phyloP scores from a whole-genome alignment of 2,888 invertebrate genomes.

The Epiblema foenella region DNA sequence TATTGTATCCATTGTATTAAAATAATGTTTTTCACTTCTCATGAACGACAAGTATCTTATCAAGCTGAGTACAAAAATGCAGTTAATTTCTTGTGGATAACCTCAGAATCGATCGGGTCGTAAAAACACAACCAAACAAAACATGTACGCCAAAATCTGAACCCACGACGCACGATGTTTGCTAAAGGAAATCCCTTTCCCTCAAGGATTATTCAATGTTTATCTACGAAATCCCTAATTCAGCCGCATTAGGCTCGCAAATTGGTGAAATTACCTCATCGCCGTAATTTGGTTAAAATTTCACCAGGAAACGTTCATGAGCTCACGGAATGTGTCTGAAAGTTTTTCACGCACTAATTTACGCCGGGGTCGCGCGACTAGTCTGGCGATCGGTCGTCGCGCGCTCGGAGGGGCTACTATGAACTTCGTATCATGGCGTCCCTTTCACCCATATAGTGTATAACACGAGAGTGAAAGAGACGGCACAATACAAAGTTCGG shows the following conservation, averaged over 20 bases:
- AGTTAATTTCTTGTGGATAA: not conserved
- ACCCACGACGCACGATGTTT: slow-evolving; percentile 34
- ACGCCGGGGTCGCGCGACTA: slow-evolving; percentile 41
- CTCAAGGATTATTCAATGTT: slow-evolving; percentile 44
- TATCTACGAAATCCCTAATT: slow-evolving; percentile 42
- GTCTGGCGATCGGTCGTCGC: slow-evolving; percentile 47
- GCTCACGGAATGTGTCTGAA: slow-evolving; percentile 56
- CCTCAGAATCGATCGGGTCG: not conserved
- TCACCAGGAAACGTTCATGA: slow-evolving; percentile 54
- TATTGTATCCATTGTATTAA: too few species aligned
- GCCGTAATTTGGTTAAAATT: slow-evolving; percentile 53
- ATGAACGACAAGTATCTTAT: too few species aligned
- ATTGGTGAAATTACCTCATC: slow-evolving; percentile 58
- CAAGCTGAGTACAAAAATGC: too few species aligned
- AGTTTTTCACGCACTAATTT: slow-evolving; percentile 62
- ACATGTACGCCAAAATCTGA: slow-evolving; percentile 25
- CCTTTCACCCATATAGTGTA: too few species aligned
- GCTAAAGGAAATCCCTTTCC: slow-evolving; percentile 32
- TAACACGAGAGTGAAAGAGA: too few species aligned
- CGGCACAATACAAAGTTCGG: too few species aligned
- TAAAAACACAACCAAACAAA: slow-evolving; percentile 10
- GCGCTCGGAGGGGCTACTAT: too few species aligned
- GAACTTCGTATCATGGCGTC: too few species aligned
- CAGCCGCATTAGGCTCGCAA: slow-evolving; percentile 52
- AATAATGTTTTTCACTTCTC: too few species aligned